These are phyloP conservation scores for Rhipidura dahli DNA, from an alignment of 2,113 vertebrate species.

Conservation along the genomic window DNA sequence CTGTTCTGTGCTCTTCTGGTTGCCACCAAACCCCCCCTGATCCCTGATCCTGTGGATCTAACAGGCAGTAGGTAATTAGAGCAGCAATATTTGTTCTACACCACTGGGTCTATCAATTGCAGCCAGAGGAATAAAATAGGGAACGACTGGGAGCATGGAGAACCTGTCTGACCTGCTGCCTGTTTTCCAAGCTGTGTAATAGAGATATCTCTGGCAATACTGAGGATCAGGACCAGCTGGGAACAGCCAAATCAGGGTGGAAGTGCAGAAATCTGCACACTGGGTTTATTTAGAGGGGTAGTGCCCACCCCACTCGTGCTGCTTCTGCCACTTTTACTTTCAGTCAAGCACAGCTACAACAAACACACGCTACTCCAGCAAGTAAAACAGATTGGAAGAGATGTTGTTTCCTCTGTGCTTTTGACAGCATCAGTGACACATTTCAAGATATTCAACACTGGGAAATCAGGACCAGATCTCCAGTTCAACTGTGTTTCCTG, in stretches of 20 bases:
- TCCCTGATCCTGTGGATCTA: background rate
- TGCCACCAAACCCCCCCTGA: background rate
- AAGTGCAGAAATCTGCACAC: background rate
- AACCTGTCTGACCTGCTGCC: background rate
- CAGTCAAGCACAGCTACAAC: background rate
- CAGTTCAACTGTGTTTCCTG: background rate
- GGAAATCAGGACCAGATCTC: background rate
- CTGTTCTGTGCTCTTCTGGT: background rate
- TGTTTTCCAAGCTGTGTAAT: background rate
- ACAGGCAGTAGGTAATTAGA: background rate
- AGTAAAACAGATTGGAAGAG: background rate
- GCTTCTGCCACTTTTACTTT: background rate
- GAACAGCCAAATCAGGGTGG: background rate
- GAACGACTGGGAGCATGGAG: background rate
- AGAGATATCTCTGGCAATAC: background rate
- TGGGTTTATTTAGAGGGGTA: background rate
- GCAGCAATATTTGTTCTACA: constrained; percentile 11
- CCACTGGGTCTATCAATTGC: background rate
- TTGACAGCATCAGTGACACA: background rate
- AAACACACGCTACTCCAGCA: background rate
- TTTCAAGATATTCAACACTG: background rate
- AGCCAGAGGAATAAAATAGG: background rate
- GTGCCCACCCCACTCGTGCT: background rate
- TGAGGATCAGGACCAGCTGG: background rate
- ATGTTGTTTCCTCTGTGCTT: background rate